phyloP scores from a whole-genome alignment of 2,113 vertebrate genomes.

The Lasiurus borealis region DNA sequence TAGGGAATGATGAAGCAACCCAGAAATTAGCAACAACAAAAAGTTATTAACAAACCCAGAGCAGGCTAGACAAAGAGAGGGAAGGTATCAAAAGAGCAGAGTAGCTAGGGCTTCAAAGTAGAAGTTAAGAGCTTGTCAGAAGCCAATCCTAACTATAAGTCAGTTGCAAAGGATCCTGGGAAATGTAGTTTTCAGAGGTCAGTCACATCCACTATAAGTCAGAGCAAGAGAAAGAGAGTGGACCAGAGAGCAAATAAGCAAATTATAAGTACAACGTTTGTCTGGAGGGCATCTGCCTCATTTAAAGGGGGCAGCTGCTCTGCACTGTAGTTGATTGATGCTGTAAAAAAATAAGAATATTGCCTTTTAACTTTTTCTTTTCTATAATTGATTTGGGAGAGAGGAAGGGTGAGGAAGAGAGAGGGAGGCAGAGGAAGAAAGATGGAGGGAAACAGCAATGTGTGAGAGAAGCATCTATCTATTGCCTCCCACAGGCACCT shows the following conservation, averaged over 20 bases:
- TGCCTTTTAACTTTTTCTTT: background rate
- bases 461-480: background rate
- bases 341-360: background rate
- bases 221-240: background rate
- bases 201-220: too few relatives aligned
- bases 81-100: background rate
- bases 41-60: background rate
- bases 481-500: background rate
- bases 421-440: background rate
- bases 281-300: background rate
- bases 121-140: background rate
- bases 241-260: background rate
- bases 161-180: background rate
- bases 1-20: background rate
- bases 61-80: background rate
- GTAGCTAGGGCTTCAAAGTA: background rate
- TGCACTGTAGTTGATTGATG: background rate
- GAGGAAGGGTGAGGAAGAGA: too few relatives aligned
- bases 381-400: background rate
- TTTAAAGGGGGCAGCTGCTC: background rate
- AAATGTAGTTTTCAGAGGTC: constrained; percentile 11
- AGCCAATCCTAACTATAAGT: background rate
- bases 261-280: background rate
- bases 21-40: background rate
- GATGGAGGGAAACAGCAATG: background rate